These are phyloP conservation scores for Cantharis rufa DNA, from an alignment of 2,888 invertebrate species.

Conservation along the genomic window DNA sequence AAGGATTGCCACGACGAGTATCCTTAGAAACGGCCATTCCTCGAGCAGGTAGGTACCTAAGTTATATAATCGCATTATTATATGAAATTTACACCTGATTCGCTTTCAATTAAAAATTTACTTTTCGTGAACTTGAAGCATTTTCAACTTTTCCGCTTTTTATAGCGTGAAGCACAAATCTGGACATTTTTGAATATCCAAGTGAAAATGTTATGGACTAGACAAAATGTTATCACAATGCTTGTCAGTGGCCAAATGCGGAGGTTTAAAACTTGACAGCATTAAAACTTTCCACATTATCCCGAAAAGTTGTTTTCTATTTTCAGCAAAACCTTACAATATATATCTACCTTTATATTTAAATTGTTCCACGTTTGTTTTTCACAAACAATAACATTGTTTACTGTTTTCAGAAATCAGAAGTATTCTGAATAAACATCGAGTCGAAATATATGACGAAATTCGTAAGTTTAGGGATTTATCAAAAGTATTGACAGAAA, in stretches of 20 bases:
- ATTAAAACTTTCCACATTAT: not conserved
- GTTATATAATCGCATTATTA: not conserved
- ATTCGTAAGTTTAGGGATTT: constrained; percentile 64
- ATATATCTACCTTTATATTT: not conserved
- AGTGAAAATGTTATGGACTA: not conserved
- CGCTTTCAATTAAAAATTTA: not conserved
- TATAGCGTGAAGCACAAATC: not conserved
- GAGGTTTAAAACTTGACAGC: not conserved
- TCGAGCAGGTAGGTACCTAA: constrained; percentile 66
- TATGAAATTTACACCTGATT: not conserved
- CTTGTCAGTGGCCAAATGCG: not conserved
- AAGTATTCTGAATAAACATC: constrained; percentile 61
- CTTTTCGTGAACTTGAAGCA: not conserved
- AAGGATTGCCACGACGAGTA: constrained; percentile 64
- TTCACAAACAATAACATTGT: not conserved
- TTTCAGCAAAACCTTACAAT: not conserved
- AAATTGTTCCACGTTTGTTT: not conserved
- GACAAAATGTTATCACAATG: not conserved
- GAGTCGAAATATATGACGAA: constrained; percentile 62
- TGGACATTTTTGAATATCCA: not conserved
- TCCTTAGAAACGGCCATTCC: constrained; percentile 61
- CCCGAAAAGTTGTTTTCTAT: not conserved
- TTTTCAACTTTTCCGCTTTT: not conserved
- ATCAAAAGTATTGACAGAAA: constrained; percentile 56
- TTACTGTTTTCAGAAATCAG: constrained; percentile 60